These are phyloP conservation scores for Opisthograptis luteolata DNA, from an alignment of 2,888 invertebrate genomes.

Conservation along the genomic window DNA sequence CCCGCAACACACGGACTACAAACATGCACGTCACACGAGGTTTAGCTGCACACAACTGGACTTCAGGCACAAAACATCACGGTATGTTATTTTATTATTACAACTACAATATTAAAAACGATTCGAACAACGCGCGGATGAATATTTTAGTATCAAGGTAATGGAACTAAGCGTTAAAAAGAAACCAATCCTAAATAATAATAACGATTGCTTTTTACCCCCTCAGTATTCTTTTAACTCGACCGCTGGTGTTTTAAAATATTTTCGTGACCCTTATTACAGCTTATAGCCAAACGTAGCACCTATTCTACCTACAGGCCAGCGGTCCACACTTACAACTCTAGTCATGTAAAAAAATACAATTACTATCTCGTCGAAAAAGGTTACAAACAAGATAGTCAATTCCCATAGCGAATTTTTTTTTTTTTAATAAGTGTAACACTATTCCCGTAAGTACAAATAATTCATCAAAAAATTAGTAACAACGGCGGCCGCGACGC, in stretches of 20 bases:
- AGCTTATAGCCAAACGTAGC: conserved; percentile 31
- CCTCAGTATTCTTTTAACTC: not conserved
- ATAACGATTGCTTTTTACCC: conserved; percentile 6
- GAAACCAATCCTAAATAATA: conserved; percentile 22
- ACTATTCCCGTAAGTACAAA: conserved; percentile 58
- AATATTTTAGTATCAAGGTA: conserved; percentile 24
- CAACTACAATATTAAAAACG: conserved; percentile 12
- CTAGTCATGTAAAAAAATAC: conserved; percentile 32
- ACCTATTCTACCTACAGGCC: conserved; percentile 32
- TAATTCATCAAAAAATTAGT: conserved; percentile 51
- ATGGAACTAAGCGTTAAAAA: conserved; percentile 27
- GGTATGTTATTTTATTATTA: conserved; percentile 7
- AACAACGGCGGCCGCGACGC: conserved; percentile 59
- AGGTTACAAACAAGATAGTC: conserved; percentile 35
- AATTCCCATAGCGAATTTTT: conserved; percentile 39
- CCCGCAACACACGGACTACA: conserved; percentile 6
- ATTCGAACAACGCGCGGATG: conserved; percentile 9
- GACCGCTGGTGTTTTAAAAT: conserved; percentile 24
- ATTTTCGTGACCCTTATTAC: conserved; percentile 19
- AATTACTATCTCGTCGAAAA: conserved; percentile 35
- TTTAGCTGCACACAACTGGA: conserved; percentile 29
- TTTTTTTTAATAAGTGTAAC: conserved; percentile 34
- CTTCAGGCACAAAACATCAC: conserved; percentile 24
- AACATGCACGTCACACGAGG: conserved; percentile 13
- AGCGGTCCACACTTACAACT: conserved; percentile 18